Evolutionary conservation across 2,888 invertebrate species (phyloP).

Genomic region (Nudaria mundana): DNA sequence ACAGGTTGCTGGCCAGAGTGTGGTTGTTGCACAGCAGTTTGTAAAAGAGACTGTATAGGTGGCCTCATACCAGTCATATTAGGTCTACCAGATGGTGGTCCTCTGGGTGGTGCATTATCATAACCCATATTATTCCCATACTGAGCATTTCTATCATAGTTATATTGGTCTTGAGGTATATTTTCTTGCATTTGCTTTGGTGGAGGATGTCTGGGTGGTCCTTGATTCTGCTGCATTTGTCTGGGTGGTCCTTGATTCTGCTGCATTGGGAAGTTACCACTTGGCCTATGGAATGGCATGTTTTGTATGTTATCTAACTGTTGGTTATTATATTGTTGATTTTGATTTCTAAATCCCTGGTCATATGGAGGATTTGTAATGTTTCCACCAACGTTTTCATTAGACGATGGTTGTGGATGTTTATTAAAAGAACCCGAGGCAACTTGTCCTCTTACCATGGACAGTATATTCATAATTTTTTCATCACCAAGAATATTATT

Average conservation of each 20-base stretch:
- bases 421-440: slow-evolving; percentile 23
- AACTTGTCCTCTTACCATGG: slow-evolving; percentile 54
- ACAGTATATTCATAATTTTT: slow-evolving; percentile 82
- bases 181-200: slow-evolving; percentile 19
- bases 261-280: slow-evolving; percentile 23
- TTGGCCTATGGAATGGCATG: slow-evolving; percentile 36
- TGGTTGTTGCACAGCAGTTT: slow-evolving; percentile 9
- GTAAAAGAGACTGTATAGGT: slow-evolving; percentile 25
- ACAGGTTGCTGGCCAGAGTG: not conserved
- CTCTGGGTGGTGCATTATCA: slow-evolving; percentile 22
- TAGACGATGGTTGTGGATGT: slow-evolving; percentile 5
- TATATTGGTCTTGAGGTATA: slow-evolving; percentile 37
- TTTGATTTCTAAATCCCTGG: slow-evolving; percentile 46
- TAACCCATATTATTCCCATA: slow-evolving; percentile 24
- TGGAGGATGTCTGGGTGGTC: slow-evolving; percentile 1
- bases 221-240: slow-evolving; percentile 38
- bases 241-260: slow-evolving; percentile 35
- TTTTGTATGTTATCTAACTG: slow-evolving; percentile 42
- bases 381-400: slow-evolving; percentile 17
- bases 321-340: slow-evolving; percentile 32
- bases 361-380: slow-evolving; percentile 22
- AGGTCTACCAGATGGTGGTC: slow-evolving; percentile 24
- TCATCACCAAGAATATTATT: slow-evolving; percentile 83
- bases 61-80: slow-evolving; percentile 34
- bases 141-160: slow-evolving; percentile 42